Evolutionary conservation across 2,888 invertebrate genomes (phyloP).

Genomic region (Hypsopygia costalis): DNA sequence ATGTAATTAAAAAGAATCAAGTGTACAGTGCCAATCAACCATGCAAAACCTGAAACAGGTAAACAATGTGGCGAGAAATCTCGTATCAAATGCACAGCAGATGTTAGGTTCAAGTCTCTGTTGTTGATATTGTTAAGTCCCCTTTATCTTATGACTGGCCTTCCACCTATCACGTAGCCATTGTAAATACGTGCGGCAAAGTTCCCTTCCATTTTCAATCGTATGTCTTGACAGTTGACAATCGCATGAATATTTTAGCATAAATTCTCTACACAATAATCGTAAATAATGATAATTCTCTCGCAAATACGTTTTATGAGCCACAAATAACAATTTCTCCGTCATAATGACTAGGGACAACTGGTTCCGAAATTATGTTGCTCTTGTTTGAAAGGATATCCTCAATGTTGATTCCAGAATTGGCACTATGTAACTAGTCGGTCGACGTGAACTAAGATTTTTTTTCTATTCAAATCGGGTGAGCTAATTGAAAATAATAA

Average conservation of each 20-base stretch:
- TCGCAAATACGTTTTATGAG: background rate
- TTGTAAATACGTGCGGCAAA: background rate
- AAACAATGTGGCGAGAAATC: too few relatives aligned
- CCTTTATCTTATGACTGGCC: background rate
- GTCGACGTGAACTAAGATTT: too few relatives aligned
- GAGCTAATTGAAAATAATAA: too few relatives aligned
- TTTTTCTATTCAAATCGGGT: too few relatives aligned
- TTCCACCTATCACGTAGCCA: slow-evolving; percentile 7
- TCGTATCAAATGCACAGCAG: too few relatives aligned
- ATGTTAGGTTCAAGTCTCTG: too few relatives aligned
- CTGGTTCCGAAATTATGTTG: background rate
- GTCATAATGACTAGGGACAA: background rate
- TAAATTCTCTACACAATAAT: background rate
- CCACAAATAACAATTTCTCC: background rate
- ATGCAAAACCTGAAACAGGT: too few relatives aligned
- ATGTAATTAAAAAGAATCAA: too few relatives aligned
- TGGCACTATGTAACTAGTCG: background rate
- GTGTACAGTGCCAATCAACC: too few relatives aligned
- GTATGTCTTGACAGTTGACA: slow-evolving; percentile 3
- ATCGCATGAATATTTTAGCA: slow-evolving; percentile 4
- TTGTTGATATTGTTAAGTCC: too few relatives aligned
- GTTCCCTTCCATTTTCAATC: background rate
- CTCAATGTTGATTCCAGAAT: too few relatives aligned
- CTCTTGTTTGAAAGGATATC: too few relatives aligned
- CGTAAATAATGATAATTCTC: background rate